Conservation (phyloP, 1,140 invertebrate genomes). For the Trinorchestia longiramus region DNA sequence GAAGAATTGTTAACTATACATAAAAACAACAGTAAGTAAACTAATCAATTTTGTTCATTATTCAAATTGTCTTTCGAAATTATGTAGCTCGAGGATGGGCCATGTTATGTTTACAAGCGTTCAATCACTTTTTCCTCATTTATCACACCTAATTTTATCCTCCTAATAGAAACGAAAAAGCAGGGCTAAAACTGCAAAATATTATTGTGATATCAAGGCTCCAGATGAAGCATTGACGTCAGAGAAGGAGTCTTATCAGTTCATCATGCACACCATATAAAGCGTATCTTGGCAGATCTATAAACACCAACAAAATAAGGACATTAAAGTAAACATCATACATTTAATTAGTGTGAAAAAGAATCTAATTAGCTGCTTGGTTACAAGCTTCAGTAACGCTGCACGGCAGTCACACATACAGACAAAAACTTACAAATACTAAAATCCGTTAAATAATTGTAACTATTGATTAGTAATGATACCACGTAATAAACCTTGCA, state of each 20-base stretch:
- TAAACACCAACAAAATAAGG: not conserved
- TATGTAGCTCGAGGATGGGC: not conserved
- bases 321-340: not conserved
- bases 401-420: too few species aligned
- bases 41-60: not conserved
- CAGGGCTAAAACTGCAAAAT: not conserved
- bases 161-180: not conserved
- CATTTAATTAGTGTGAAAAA: not conserved
- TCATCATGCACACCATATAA: not conserved
- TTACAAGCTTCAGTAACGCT: too few species aligned
- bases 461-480: too few species aligned
- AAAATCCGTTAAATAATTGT: too few species aligned
- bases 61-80: not conserved
- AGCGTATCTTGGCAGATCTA: not conserved
- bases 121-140: not conserved
- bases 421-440: too few species aligned
- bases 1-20: not conserved
- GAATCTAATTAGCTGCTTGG: not conserved
- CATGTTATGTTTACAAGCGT: not conserved
- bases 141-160: not conserved
- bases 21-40: not conserved
- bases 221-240: not conserved
- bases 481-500: too few species aligned
- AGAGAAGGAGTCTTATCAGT: not conserved
- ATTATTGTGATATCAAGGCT: not conserved